Evolutionary conservation across 2,888 invertebrate genomes (phyloP), one percentile per base, ranked within the genome.

Genomic region (Ectemnius cavifrons): DNA sequence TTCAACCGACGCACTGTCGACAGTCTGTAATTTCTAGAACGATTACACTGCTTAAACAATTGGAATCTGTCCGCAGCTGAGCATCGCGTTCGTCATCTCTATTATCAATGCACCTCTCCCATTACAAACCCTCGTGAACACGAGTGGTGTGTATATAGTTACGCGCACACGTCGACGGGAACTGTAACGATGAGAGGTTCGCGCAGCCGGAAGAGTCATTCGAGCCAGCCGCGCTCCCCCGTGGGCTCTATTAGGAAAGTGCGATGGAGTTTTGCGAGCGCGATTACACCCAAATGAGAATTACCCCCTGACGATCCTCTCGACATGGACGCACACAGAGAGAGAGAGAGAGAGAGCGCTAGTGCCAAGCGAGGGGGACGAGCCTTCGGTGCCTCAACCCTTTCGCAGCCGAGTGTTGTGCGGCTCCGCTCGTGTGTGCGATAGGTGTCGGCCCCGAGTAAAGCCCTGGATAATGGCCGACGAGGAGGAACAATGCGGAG

Each of bases 221-320:
- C 82, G 82, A 14, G 52, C 82, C 76, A 79, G 80, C 78, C 77
- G 76, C 78, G 83, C 80, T 85, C 88, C 86, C 88, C 84, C 86
- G 81, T 85, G 86, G 85, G 87, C 88, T 90, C 91, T 91, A 91
- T 91, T 91, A 91, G 91, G 88, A 90, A 90, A 91, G 90, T 89
- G 91, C 91, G 91, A 91, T 91, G 91, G 91, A 91, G 91, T 91
- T 91, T 91, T 91, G 91, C 89, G 88, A 90, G 91, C 89, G 89
- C 91, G 91, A 91, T 91, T 91, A 91, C 89, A 90, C 91, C 87
- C 89, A 89, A 91, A 91, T 90, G 91, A 91, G 90, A 90, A 91
- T 91, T 90, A 90, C 87, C 85, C 86, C 84, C 82, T 37, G 37
- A 71, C 65, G 73, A 67, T 79, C 67, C 70, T 61, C 47, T 67